Base-by-base conservation (phyloP, 92 coral and sea anemone genomes). In the Paramuricea clavata region DNA sequence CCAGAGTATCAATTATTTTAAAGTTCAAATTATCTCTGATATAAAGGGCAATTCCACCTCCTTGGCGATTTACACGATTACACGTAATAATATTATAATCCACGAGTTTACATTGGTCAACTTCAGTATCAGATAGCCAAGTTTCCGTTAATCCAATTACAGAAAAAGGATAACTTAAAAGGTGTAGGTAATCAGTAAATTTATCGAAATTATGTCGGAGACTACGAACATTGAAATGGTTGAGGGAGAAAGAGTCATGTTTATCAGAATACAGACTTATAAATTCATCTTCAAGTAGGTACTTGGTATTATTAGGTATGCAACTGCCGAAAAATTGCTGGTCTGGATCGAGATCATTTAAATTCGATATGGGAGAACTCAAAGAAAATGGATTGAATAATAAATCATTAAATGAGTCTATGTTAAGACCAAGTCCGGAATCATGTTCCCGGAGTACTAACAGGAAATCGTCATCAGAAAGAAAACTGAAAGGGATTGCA, bases 81-180 rank as follows among this genome's bases (percentile, higher is more conserved):
- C 82, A 19, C 26, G 82, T 76, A 1, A 76, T 23, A 41, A 76
- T 60, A 47, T 47, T 47, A 47, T 47, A 47, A 47, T 47, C 54
- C 19, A 47, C 10, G 54, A 47, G 54, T 47, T 47, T 47, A 47
- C 54, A 47, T 47, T 47, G 54, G 10, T 47, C 54, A 6, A 47
- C 54, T 6, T 47, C 54, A 47, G 19, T 41, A 68, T 50, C 74
- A 25, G 76, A 44, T 33, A 78, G 34, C 83, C 83, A 78, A 50
- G 57, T 78, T 43, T 78, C 47, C 2, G 54, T 47, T 47, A 47
- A 2, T 47, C 54, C 54, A 2, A 47, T 8, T 47, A 47, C 19
- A 8, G 83, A 50, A 50, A 78, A 78, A 2, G 83, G 83, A 35
- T 22, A 52, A 43, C 52, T 78, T 49, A 78, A n/a, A 50, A 78